Evolutionary conservation across 2,113 vertebrate genomes (phyloP), one percentile per base, ranked within the genome.

Genomic region (Brachyhypopomus gauderio): DNA sequence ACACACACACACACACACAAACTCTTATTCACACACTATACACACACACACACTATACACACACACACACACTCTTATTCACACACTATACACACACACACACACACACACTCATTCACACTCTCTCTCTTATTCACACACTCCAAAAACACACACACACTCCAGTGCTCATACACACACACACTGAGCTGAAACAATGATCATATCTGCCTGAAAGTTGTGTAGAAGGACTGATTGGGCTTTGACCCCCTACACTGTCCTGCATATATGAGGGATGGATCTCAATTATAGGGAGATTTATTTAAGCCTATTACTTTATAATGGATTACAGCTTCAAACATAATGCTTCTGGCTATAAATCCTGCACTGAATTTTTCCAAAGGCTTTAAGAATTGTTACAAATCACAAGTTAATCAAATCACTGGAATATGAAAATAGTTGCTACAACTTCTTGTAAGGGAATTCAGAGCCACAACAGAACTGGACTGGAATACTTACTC

Each of bases 241-340:
- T 91, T 94, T 93, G 93, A 94, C 93, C 92, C 92, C 81, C 88
- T 78, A 89, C 89, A 89, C 91, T 93, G 91, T 92, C 91, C 88
- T 88, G 74, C 60, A 88, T 89, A 92, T 92, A 92, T 93, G 92
- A 93, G 91, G 86, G 91, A 93, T 93, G 92, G 88, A 92, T 92
- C 91, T 93, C 90, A 92, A 93, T 93, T 94, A 92, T 89, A 86
- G 79, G 23, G 83, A 92, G 92, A 94, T 93, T 93, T 93, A 94
- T 94, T 90, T 87, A 84, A 75, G 88, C 88, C 91, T 91, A 92
- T 94, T 93, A 92, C 88, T 85, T 87, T 77, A 88, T 93, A 92
- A 93, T 93, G 91, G 91, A 93, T 93, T 90, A 88, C 89, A 91
- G 92, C 88, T 90, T 88, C 92, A 90, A 88, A 90, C 87, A 92